Conservation (phyloP, 2,888 invertebrate species). For the Scrobipalpa costella region DNA sequence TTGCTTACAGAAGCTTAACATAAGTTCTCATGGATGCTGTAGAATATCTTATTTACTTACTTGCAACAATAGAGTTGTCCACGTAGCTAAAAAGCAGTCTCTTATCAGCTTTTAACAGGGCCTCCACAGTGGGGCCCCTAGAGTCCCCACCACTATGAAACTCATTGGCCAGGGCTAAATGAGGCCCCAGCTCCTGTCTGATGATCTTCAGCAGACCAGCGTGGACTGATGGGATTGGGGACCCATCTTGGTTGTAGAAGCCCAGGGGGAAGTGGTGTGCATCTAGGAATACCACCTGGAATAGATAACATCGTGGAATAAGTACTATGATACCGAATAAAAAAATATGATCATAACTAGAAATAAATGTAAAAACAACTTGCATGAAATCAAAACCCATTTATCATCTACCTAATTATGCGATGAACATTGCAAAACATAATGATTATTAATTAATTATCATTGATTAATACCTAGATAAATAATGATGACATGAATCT, state of each 20-base stretch:
- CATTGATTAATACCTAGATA: background rate
- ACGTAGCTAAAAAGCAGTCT: conserved; percentile 80
- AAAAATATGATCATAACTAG: too few species aligned
- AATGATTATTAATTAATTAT: background rate
- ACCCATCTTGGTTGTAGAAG: conserved; percentile 72
- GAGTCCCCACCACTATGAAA: conserved; percentile 63
- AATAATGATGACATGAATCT: background rate
- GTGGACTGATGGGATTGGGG: conserved; percentile 76
- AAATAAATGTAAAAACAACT: too few species aligned
- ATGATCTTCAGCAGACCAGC: conserved; percentile 78
- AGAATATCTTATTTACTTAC: conserved; percentile 41
- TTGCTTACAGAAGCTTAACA: too few species aligned
- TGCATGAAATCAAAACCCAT: too few species aligned
- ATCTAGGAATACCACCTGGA: conserved; percentile 86
- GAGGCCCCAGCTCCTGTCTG: conserved; percentile 78
- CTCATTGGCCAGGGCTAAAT: conserved; percentile 71
- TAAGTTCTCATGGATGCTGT: too few species aligned
- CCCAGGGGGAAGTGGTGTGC: conserved; percentile 91
- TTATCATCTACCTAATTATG: background rate
- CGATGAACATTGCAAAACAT: background rate
- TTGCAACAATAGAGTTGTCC: conserved; percentile 68
- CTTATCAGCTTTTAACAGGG: conserved; percentile 69
- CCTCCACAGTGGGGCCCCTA: conserved; percentile 73
- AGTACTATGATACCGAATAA: too few species aligned
- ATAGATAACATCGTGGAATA: conserved; percentile 15